Percentiles rank a stretch among this genome's conserved stretches.
Evolutionary conservation across 2,888 invertebrate species (phyloP).

Genomic region (Pandemis cinnamomeana): DNA sequence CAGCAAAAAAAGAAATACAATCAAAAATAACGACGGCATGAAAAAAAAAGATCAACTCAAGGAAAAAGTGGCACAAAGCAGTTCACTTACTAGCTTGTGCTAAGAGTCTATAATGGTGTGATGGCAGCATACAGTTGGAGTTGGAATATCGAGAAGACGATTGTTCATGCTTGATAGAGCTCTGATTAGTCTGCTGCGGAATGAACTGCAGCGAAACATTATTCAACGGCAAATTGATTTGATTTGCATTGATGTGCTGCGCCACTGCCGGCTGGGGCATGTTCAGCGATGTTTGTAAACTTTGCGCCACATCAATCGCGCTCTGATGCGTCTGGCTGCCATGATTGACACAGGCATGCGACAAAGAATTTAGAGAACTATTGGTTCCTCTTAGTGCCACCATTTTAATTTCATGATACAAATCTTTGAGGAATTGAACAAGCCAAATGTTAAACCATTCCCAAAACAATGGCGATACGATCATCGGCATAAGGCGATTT

Average conservation of each 20-base stretch:
- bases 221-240: slow-evolving; percentile 68
- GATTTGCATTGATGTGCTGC: slow-evolving; percentile 63
- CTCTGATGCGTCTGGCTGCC: slow-evolving; percentile 65
- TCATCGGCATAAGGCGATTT: slow-evolving; percentile 68
- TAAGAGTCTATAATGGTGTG: slow-evolving; percentile 71
- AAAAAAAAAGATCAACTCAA: neutral
- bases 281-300: slow-evolving; percentile 70
- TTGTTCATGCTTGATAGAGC: slow-evolving; percentile 67
- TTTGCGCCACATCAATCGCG: slow-evolving; percentile 67
- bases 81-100: slow-evolving; percentile 73
- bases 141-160: slow-evolving; percentile 65
- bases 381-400: slow-evolving; percentile 75
- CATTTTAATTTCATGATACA: slow-evolving; percentile 82
- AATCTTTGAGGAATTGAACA: slow-evolving; percentile 75
- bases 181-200: slow-evolving; percentile 58
- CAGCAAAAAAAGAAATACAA: neutral
- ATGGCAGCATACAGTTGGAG: slow-evolving; percentile 68
- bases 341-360: slow-evolving; percentile 68
- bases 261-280: slow-evolving; percentile 64
- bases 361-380: slow-evolving; percentile 66
- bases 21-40: neutral
- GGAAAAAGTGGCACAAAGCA: neutral
- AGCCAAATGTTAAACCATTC: slow-evolving; percentile 82
- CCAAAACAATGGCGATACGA: slow-evolving; percentile 75
- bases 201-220: slow-evolving; percentile 67